Base-by-base conservation (phyloP, 2,113 vertebrate genomes). In the Oryzias curvinotus region DNA sequence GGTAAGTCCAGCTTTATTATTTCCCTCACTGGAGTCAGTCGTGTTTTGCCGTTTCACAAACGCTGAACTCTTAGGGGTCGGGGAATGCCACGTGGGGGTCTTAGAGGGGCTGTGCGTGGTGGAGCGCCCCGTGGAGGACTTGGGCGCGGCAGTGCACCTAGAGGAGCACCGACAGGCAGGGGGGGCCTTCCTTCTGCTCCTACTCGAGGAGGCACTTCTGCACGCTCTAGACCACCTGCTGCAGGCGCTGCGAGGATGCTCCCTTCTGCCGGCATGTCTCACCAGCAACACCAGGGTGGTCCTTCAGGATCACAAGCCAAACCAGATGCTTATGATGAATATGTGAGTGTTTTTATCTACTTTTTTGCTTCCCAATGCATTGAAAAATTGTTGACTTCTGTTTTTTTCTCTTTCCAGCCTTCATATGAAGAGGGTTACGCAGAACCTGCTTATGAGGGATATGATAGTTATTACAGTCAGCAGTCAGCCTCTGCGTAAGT, bases 381-480 rank as follows among this genome's bases (percentile, higher is more conserved):
- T 3, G 14, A 4, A 5, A 14, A 7, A 46, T 14, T 25, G 2
- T 52, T 15, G 5, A 15, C 14, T 26, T 19, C 2, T 8, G 36
- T 1, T 0, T 57, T 52, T 10, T 15, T 46, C 61, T 58, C 7
- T 19, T 80, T 80, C 7, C 79, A 99, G 96, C 71, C 75, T 65
- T 86, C 93, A 30, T 99, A 98, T 75, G 96, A 97, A 8, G 96
- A 99, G 50, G 78, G 91, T 0, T 99, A 98, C 0, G 89, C 92
- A 60, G 97, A 99, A 42, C 90, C 92, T 69, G 86, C 92, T 73
- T 99, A 98, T 28, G 97, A 99, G 81, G 91, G 92, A 5, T 98
- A 98, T 42, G 97, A 98, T 68, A 91, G 79, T 67, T 98, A 99
- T 79, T 99, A 98, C 75, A 95, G 86, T 84, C 96, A 98, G 78